phyloP scores from a whole-genome alignment of 2,113 vertebrate species.

The Pseudorectes ferrugineus region DNA sequence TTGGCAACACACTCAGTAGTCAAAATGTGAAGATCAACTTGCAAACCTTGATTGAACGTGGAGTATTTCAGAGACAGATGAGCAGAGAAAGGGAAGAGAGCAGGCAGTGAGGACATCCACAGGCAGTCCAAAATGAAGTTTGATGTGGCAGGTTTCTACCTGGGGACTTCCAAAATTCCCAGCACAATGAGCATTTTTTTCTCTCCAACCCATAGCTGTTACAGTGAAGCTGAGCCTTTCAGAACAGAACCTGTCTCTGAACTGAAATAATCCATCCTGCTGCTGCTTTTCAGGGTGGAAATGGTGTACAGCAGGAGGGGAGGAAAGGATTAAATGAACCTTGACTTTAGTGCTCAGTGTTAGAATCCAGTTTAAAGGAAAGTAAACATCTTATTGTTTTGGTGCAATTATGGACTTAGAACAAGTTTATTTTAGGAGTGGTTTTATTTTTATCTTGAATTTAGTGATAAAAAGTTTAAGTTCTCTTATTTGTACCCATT shows the following conservation, averaged over 20 bases:
- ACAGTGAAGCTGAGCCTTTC: neutral
- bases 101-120: neutral
- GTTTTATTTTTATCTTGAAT: slow-evolving; percentile 12
- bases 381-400: neutral
- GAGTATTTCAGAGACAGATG: neutral
- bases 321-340: neutral
- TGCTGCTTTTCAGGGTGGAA: neutral
- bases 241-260: neutral
- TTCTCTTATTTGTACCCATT: neutral
- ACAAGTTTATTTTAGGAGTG: neutral
- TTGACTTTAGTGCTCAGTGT: neutral
- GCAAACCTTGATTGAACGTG: neutral
- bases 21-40: neutral
- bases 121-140: neutral
- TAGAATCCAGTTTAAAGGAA: neutral
- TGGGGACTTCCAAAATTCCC: neutral
- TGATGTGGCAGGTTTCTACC: neutral
- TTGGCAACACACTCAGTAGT: neutral
- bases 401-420: neutral
- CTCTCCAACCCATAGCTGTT: neutral
- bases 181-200: neutral
- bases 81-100: neutral
- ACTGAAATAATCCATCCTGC: neutral
- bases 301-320: neutral
- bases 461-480: neutral